A percentile compares a stretch with the other conserved stretches of the same genome.
Conservation (phyloP, 2,888 invertebrate genomes). For the Schizotus pectinicornis region DNA sequence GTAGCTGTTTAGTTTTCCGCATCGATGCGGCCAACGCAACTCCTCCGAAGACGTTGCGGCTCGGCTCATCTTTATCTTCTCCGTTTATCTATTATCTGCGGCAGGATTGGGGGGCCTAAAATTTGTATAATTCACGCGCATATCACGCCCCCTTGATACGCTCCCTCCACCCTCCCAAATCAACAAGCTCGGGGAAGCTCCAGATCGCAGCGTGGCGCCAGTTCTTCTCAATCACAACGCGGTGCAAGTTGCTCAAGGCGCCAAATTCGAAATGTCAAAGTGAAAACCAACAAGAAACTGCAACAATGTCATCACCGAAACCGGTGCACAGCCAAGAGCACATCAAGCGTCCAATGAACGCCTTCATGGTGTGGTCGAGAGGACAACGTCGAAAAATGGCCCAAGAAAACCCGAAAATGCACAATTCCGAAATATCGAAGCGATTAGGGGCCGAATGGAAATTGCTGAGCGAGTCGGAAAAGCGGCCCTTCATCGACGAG, state of each 20-base stretch:
- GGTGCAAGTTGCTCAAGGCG: conserved; percentile 22
- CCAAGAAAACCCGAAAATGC: conserved; percentile 93
- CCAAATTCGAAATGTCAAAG: conserved; percentile 15
- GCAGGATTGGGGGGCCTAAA: conserved; percentile 35
- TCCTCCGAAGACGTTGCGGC: neutral
- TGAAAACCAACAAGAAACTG: neutral
- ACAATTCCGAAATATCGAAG: conserved; percentile 90
- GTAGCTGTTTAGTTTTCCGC: neutral
- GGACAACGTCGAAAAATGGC: conserved; percentile 91
- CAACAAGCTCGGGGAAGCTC: conserved; percentile 43
- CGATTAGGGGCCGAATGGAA: conserved; percentile 90
- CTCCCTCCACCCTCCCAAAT: conserved; percentile 37
- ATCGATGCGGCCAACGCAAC: neutral
- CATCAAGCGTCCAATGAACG: conserved; percentile 82
- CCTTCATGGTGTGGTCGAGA: conserved; percentile 89
- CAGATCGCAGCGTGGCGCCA: conserved; percentile 38
- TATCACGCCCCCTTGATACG: conserved; percentile 43
- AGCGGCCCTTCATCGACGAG: conserved; percentile 89
- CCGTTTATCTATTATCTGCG: conserved; percentile 36
- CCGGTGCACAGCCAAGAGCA: conserved; percentile 62
- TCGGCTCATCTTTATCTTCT: conserved; percentile 1
- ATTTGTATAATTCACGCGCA: conserved; percentile 47
- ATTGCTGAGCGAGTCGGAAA: conserved; percentile 82
- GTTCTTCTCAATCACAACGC: conserved; percentile 32
- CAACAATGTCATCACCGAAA: conserved; percentile 47